Conservation (phyloP, 2,888 invertebrate species). For the Eremobia ochroleuca region DNA sequence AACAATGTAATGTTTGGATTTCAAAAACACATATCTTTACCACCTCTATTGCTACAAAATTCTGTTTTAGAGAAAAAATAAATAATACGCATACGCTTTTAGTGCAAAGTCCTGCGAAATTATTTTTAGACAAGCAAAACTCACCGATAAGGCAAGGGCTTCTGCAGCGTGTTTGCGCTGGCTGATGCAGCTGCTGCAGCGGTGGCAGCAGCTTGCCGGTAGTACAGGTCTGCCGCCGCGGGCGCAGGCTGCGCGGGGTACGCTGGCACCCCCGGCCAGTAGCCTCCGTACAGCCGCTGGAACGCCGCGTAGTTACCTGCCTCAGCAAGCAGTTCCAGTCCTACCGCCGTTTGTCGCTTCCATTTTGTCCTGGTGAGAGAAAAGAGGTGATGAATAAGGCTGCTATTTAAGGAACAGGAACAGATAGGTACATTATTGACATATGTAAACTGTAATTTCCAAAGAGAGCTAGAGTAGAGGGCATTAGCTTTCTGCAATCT, state of each 20-base stretch:
- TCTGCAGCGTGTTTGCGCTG: conserved; percentile 94
- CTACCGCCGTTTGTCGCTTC: conserved; percentile 99
- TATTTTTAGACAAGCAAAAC: conserved; percentile 41
- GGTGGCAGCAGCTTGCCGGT: conserved; percentile 95
- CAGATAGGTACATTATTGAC: not conserved
- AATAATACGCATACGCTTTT: not conserved
- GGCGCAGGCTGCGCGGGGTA: conserved; percentile 93
- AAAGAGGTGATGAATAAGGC: not conserved
- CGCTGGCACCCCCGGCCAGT: conserved; percentile 93
- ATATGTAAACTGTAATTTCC: not conserved
- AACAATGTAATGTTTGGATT: not conserved
- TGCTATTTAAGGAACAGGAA: not conserved
- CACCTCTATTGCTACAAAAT: not conserved
- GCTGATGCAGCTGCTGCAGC: conserved; percentile 92
- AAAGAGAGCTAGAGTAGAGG: not conserved
- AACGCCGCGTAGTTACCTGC: conserved; percentile 99
- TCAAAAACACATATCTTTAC: not conserved
- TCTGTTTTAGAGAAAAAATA: not conserved
- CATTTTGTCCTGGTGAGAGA: conserved; percentile 96
- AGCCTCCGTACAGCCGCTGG: conserved; percentile 97
- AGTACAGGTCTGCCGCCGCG: conserved; percentile 95
- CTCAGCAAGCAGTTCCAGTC: conserved; percentile 98
- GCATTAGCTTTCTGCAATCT: not conserved
- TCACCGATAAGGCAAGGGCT: conserved; percentile 95
- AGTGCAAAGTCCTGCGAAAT: not conserved